These are phyloP conservation scores for Numenius arquata DNA, from an alignment of 2,113 vertebrate species.

Conservation along the genomic window DNA sequence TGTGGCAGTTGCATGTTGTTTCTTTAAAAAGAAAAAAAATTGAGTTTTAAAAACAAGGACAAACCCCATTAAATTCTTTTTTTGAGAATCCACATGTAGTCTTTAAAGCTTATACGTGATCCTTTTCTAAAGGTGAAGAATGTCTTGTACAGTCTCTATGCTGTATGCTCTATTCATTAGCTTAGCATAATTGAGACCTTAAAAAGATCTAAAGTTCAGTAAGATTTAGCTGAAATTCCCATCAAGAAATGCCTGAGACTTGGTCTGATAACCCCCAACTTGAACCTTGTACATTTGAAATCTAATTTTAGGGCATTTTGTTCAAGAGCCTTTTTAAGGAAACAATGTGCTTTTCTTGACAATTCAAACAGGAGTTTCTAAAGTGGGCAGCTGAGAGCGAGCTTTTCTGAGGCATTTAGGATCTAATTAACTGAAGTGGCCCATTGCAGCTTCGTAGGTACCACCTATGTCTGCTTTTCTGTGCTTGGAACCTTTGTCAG, in stretches of 20 bases:
- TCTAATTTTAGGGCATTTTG: neutral
- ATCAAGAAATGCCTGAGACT: neutral
- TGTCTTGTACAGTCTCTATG: neutral
- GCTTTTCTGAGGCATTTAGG: neutral
- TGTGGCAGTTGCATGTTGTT: neutral
- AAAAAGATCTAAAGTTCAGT: neutral
- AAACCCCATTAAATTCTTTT: neutral
- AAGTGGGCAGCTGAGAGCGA: neutral
- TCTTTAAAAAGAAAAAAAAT: neutral
- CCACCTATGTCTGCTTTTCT: neutral
- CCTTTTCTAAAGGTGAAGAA: neutral
- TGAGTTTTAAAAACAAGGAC: neutral
- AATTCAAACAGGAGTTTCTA: neutral
- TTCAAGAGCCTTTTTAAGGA: neutral
- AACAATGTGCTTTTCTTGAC: neutral
- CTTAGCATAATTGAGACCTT: neutral
- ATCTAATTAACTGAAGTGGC: neutral
- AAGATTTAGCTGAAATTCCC: neutral
- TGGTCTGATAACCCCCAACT: neutral
- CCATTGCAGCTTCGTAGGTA: neutral
- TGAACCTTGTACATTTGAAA: neutral
- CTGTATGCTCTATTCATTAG: neutral
- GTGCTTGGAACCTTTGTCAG: neutral
- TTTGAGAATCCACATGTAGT: neutral
- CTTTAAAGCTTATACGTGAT: neutral